Evolutionary conservation across 1,140 invertebrate species (phyloP).

Genomic region (Drosophila pectinifera): DNA sequence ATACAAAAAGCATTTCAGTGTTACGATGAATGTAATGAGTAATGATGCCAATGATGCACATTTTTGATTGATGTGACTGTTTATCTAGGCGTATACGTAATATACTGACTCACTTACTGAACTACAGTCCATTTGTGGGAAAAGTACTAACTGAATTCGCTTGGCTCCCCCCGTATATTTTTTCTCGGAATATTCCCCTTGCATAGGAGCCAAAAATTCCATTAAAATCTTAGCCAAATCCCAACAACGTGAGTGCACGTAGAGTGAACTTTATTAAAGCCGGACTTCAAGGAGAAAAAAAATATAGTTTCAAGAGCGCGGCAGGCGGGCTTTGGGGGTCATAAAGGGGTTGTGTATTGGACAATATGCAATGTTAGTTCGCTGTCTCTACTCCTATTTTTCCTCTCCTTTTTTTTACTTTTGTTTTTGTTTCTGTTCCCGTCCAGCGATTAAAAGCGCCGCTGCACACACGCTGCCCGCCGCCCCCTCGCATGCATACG

Average conservation of each 20-base stretch:
- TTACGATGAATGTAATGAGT: too few species aligned
- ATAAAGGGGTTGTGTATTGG: slow-evolving; percentile 37
- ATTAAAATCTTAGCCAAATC: slow-evolving; percentile 17
- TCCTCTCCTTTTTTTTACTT: not conserved
- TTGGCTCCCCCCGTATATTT: too few species aligned
- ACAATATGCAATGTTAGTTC: slow-evolving; percentile 47
- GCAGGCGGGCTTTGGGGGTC: not conserved
- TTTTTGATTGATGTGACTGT: not conserved
- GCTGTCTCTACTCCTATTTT: slow-evolving; percentile 20
- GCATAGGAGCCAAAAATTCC: not conserved
- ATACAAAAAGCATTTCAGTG: not conserved
- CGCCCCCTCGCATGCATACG: slow-evolving; percentile 3
- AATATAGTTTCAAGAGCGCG: not conserved
- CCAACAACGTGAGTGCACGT: slow-evolving; percentile 13
- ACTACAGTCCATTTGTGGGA: too few species aligned
- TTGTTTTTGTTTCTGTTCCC: slow-evolving; percentile 19
- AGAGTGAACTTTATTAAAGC: slow-evolving; percentile 24
- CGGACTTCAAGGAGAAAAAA: not conserved
- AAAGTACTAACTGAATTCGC: too few species aligned
- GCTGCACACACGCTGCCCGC: slow-evolving; percentile 19
- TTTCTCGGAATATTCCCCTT: not conserved
- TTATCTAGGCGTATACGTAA: slow-evolving; percentile 17
- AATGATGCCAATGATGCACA: not conserved
- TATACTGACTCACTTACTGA: not conserved
- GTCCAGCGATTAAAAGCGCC: slow-evolving; percentile 61